Percentiles rank a stretch among this genome's conserved stretches.
Conservation (phyloP, 2,888 invertebrate species). For the Baronia brevicornis region DNA sequence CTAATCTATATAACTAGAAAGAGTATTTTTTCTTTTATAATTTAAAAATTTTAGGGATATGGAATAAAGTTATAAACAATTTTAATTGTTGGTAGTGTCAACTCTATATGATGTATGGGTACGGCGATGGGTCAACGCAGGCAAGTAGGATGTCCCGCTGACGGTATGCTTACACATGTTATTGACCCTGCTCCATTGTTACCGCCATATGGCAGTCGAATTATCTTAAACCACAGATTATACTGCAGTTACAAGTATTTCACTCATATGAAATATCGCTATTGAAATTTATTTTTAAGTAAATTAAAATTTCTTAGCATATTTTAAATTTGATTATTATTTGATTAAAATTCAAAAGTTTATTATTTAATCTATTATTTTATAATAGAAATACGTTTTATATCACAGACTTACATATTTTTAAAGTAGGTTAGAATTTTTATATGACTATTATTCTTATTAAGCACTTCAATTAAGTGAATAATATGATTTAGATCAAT, state of each 20-base stretch:
- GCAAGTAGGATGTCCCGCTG: constrained; percentile 63
- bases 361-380: too few relatives aligned
- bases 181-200: constrained; percentile 70
- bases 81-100: too few relatives aligned
- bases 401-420: neutral
- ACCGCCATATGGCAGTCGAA: constrained; percentile 60
- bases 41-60: too few relatives aligned
- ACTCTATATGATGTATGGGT: constrained; percentile 38
- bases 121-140: constrained; percentile 46
- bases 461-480: too few relatives aligned
- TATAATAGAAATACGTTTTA: neutral
- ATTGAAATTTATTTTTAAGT: constrained; percentile 19
- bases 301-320: too few relatives aligned
- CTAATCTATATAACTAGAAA: too few relatives aligned
- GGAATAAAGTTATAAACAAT: too few relatives aligned
- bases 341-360: too few relatives aligned
- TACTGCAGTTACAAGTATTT: constrained; percentile 41
- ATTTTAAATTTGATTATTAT: too few relatives aligned
- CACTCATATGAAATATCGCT: constrained; percentile 22
- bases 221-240: constrained; percentile 45
- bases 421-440: neutral
- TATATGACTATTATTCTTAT: too few relatives aligned
- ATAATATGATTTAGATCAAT: too few relatives aligned
- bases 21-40: too few relatives aligned
- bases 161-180: constrained; percentile 60